Evolutionary conservation across 2,888 invertebrate genomes (phyloP).

Genomic region (Theretra japonica): DNA sequence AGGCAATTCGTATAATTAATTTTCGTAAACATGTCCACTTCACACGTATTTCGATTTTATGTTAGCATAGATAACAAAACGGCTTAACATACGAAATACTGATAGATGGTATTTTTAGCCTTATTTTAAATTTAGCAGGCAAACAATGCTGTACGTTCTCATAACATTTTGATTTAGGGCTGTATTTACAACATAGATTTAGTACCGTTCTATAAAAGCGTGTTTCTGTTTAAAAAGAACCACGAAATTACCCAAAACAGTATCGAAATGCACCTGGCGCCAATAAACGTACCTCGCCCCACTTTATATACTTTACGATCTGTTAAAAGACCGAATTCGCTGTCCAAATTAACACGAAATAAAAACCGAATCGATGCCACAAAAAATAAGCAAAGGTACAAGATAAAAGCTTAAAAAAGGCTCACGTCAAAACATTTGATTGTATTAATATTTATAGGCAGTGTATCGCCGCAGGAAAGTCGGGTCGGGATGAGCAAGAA

Average conservation of each 20-base stretch:
- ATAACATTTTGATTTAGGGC: not conserved
- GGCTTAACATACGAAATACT: not conserved
- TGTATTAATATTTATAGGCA: constrained; percentile 85
- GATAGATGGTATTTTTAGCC: not conserved
- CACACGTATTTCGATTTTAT: constrained; percentile 40
- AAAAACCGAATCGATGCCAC: constrained; percentile 80
- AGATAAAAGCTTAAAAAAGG: constrained; percentile 84
- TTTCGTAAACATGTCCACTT: constrained; percentile 49
- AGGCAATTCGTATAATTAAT: constrained; percentile 40
- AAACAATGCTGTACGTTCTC: not conserved
- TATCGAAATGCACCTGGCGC: constrained; percentile 52
- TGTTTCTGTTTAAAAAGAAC: constrained; percentile 45
- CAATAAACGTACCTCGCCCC: constrained; percentile 38
- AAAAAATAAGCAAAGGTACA: constrained; percentile 81
- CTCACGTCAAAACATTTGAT: constrained; percentile 85
- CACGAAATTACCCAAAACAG: constrained; percentile 45
- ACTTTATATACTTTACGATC: constrained; percentile 81
- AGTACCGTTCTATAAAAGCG: constrained; percentile 15
- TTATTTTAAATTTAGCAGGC: constrained; percentile 1
- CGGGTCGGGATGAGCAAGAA: constrained; percentile 53
- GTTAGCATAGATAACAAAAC: constrained; percentile 7
- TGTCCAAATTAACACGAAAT: constrained; percentile 85
- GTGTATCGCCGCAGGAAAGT: constrained; percentile 80
- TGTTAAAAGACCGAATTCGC: constrained; percentile 84
- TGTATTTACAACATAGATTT: constrained; percentile 7